Percentiles rank a stretch among this genome's conserved stretches.
Evolutionary conservation across 2,888 invertebrate genomes (phyloP).

Genomic region (Ganaspis brasiliensis): DNA sequence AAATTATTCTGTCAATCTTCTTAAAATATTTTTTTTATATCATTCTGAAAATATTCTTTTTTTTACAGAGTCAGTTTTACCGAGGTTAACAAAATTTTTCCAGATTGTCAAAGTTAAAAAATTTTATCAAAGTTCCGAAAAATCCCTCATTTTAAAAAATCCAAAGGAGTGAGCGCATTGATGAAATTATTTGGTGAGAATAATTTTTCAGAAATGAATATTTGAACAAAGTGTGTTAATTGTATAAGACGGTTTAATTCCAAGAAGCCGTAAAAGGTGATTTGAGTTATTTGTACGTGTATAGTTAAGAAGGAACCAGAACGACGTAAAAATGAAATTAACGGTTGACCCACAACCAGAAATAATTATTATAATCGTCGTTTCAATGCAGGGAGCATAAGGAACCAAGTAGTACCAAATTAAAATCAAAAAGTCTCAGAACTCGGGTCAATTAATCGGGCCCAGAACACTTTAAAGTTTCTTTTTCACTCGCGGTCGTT

Average conservation of each 20-base stretch:
- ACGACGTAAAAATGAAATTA: slow-evolving; percentile 37
- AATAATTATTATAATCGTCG: slow-evolving; percentile 41
- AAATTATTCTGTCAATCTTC: too few relatives aligned
- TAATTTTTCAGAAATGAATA: background rate
- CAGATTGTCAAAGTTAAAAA: too few relatives aligned
- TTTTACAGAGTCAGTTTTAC: too few relatives aligned
- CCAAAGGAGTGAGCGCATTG: too few relatives aligned
- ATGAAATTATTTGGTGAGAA: background rate
- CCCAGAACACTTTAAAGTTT: slow-evolving; percentile 5
- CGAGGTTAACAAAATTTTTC: too few relatives aligned
- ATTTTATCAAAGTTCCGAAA: too few relatives aligned
- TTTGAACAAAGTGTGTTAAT: slow-evolving; percentile 17
- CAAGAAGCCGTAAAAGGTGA: slow-evolving; percentile 18
- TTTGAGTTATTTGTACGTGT: slow-evolving; percentile 24
- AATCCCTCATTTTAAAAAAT: too few relatives aligned
- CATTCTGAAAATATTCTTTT: too few relatives aligned
- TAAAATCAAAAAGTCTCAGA: slow-evolving; percentile 34
- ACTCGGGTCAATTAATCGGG: slow-evolving; percentile 24
- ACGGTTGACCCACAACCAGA: slow-evolving; percentile 40
- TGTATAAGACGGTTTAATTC: slow-evolving; percentile 2
- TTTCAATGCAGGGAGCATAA: slow-evolving; percentile 33
- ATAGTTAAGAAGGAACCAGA: slow-evolving; percentile 35
- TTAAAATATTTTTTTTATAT: too few relatives aligned
- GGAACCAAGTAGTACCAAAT: slow-evolving; percentile 33
- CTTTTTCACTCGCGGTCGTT: slow-evolving; percentile 4